Evolutionary conservation across 2,797 vertebrate genomes (phyloP).

Genomic region (Phyllotis vaccarum): DNA sequence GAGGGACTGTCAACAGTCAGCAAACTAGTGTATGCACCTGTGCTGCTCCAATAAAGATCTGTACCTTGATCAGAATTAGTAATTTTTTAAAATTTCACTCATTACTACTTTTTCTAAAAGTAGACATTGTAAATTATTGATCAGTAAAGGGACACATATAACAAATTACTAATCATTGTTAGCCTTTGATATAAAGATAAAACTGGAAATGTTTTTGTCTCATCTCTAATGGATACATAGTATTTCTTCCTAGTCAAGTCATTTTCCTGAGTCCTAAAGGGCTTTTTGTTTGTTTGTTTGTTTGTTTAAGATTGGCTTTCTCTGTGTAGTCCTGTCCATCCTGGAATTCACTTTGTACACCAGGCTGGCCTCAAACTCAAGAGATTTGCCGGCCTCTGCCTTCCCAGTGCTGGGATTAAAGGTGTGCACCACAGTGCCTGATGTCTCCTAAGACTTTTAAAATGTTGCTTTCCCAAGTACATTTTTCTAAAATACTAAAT

Average conservation of each 20-base stretch:
- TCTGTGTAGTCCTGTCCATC: background rate
- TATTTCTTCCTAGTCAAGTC: background rate
- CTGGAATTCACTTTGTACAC: background rate
- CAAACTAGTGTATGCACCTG: background rate
- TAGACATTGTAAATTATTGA: background rate
- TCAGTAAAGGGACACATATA: background rate
- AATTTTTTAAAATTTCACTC: background rate
- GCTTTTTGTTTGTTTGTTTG: background rate
- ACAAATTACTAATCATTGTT: background rate
- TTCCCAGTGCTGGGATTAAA: background rate
- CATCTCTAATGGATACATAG: background rate
- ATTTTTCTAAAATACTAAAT: slow-evolving; percentile 26
- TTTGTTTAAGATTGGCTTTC: background rate
- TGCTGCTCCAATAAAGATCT: background rate
- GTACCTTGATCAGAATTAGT: background rate
- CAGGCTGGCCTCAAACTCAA: no score
- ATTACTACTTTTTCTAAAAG: slow-evolving; percentile 6
- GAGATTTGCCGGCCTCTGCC: no score
- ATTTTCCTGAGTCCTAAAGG: background rate
- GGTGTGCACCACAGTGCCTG: background rate
- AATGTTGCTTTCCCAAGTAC: background rate
- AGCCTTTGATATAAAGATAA: slow-evolving; percentile 18
- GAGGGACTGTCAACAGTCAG: background rate
- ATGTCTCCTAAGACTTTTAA: background rate
- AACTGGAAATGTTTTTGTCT: background rate